A percentile compares a stretch with the other conserved stretches of the same genome.
Conservation (phyloP, 2,797 vertebrate genomes). For the Petrocephalus schoutedeni region DNA sequence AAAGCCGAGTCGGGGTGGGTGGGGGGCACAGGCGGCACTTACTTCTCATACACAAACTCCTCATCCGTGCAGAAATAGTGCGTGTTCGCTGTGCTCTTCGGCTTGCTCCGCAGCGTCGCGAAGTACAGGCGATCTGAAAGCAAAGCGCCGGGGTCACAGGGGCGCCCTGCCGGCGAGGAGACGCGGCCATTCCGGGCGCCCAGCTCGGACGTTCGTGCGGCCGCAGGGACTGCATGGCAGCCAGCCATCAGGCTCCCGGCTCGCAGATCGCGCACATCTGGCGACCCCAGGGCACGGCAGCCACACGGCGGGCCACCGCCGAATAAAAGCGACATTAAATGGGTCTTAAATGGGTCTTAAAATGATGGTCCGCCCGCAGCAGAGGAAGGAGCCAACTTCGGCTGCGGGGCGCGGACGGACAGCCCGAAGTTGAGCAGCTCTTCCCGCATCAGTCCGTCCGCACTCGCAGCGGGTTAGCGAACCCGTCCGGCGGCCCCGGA, state of each 20-base stretch:
- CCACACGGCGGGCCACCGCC: background rate
- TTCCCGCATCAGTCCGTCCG: background rate
- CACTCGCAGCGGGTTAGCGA: background rate
- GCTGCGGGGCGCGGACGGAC: background rate
- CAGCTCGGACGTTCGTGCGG: too few species aligned
- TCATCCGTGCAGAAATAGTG: constrained; percentile 97
- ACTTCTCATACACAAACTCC: constrained; percentile 94
- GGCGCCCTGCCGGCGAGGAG: background rate
- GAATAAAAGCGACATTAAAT: background rate
- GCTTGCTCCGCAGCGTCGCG: constrained; percentile 86
- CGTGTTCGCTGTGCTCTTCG: constrained; percentile 87
- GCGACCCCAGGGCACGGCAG: background rate
- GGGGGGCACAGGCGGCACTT: constrained; percentile 54
- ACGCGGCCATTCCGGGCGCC: background rate
- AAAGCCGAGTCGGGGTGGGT: background rate
- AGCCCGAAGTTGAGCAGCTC: background rate
- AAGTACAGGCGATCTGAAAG: constrained; percentile 88
- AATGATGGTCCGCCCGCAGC: background rate
- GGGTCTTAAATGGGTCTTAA: background rate
- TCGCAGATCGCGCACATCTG: background rate
- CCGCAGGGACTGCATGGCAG: background rate
- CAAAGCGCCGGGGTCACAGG: background rate
- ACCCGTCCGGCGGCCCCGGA: background rate
- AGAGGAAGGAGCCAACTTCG: background rate
- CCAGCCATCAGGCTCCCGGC: background rate